These are phyloP conservation scores for Aspidiotus destructor DNA, from an alignment of 2,888 invertebrate genomes.

Conservation along the genomic window DNA sequence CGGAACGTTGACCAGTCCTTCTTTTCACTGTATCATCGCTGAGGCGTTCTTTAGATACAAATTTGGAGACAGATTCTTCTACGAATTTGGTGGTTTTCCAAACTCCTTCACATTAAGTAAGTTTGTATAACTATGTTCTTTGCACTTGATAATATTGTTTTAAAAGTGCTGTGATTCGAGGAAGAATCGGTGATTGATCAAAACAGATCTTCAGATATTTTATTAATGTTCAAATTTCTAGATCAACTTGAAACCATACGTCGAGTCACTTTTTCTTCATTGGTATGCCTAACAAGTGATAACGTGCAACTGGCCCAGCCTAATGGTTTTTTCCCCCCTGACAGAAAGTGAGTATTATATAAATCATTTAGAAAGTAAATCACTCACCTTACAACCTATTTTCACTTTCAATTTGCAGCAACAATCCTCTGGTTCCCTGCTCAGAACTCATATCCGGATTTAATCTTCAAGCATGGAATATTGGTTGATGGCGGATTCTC, in stretches of 20 bases:
- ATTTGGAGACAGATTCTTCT: conserved; percentile 89
- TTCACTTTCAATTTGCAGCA: conserved; percentile 8
- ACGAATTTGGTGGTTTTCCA: conserved; percentile 80
- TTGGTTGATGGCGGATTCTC: not conserved
- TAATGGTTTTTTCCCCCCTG: conserved; percentile 45
- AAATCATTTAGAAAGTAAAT: not conserved
- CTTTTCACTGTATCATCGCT: conserved; percentile 87
- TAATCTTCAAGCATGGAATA: conserved; percentile 19
- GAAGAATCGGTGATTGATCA: not conserved
- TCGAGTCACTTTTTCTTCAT: conserved; percentile 62
- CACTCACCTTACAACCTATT: not conserved
- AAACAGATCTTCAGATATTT: not conserved
- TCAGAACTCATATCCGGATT: conserved; percentile 18
- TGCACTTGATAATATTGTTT: no score
- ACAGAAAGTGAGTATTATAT: conserved; percentile 27
- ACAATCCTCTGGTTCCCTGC: conserved; percentile 19
- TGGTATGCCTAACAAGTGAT: conserved; percentile 65
- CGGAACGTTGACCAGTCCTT: conserved; percentile 86
- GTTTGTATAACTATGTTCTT: not conserved
- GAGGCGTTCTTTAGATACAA: conserved; percentile 84
- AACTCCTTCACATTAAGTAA: conserved; percentile 68
- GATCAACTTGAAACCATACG: conserved; percentile 64
- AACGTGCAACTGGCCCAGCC: conserved; percentile 55
- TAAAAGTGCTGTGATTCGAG: not conserved
- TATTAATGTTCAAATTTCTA: conserved; percentile 35